Conservation (phyloP, 2,888 invertebrate genomes). For the Drosophila peninsularis region DNA sequence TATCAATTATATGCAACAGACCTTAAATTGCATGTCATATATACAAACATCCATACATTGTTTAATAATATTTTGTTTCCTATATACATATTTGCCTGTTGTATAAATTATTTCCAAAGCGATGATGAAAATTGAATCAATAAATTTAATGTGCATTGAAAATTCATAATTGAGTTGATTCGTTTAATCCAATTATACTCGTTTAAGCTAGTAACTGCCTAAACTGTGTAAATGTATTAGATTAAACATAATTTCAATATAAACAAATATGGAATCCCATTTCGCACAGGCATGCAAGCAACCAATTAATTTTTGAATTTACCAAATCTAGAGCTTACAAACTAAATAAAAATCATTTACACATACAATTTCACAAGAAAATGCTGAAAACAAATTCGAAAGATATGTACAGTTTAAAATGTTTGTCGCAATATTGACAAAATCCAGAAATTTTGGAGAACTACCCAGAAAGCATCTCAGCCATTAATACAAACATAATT, state of each 20-base stretch:
- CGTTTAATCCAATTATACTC: slow-evolving; percentile 41
- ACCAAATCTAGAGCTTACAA: slow-evolving; percentile 78
- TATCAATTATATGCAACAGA: slow-evolving; percentile 38
- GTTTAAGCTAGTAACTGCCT: slow-evolving; percentile 44
- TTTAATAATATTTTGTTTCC: slow-evolving; percentile 55
- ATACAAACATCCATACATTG: slow-evolving; percentile 9
- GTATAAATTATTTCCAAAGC: slow-evolving; percentile 68
- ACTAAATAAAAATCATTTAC: slow-evolving; percentile 24
- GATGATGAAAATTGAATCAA: slow-evolving; percentile 34
- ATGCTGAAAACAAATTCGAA: slow-evolving; percentile 40
- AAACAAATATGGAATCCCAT: slow-evolving; percentile 29
- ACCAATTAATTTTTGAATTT: slow-evolving; percentile 60
- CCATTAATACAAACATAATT: slow-evolving; percentile 43
- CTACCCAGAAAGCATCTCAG: slow-evolving; percentile 21
- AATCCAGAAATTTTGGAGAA: slow-evolving; percentile 24
- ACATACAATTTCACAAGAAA: slow-evolving; percentile 13
- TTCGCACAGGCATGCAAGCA: slow-evolving; percentile 15
- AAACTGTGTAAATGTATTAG: slow-evolving; percentile 68
- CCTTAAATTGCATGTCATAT: slow-evolving; percentile 38
- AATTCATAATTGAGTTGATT: slow-evolving; percentile 23
- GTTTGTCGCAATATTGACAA: slow-evolving; percentile 48
- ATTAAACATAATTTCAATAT: slow-evolving; percentile 46
- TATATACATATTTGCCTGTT: slow-evolving; percentile 55
- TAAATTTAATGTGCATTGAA: slow-evolving; percentile 34
- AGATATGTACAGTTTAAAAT: slow-evolving; percentile 64